phyloP scores from a whole-genome alignment of 2,888 invertebrate genomes.

The Eudemis profundana region DNA sequence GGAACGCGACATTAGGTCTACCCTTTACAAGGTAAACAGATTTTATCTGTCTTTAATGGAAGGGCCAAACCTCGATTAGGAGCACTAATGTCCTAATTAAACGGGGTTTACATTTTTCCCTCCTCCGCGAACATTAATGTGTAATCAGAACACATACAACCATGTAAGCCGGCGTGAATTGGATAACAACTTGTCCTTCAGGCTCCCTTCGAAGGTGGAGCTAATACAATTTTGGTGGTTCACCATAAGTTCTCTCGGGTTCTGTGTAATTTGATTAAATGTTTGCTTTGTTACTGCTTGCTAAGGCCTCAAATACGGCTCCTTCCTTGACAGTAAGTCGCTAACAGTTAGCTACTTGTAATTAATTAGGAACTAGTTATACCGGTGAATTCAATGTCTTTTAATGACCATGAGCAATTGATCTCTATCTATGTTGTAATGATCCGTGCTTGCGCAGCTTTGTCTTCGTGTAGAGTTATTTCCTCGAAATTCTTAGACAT shows the following conservation, averaged over 20 bases:
- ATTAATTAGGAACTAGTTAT: too few relatives aligned
- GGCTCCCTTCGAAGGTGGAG: constrained; percentile 30
- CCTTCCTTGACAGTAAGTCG: constrained; percentile 22
- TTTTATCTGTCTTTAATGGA: constrained; percentile 26
- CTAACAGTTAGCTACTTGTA: constrained; percentile 1
- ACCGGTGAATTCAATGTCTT: too few relatives aligned
- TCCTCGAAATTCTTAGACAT: too few relatives aligned
- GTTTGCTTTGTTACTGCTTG: constrained; percentile 32
- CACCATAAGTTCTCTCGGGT: constrained; percentile 38
- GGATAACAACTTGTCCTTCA: constrained; percentile 19
- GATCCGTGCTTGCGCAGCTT: too few relatives aligned
- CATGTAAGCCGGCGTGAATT: background rate
- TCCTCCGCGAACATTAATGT: constrained; percentile 3
- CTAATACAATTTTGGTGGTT: constrained; percentile 40
- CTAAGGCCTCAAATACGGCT: constrained; percentile 23
- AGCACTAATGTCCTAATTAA: constrained; percentile 33
- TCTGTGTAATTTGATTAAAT: constrained; percentile 39
- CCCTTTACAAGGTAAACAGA: constrained; percentile 11
- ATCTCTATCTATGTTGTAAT: too few relatives aligned
- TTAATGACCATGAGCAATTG: too few relatives aligned
- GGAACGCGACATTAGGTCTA: constrained; percentile 11
- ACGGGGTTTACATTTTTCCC: constrained; percentile 29
- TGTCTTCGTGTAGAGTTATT: too few relatives aligned
- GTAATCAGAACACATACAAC: background rate
- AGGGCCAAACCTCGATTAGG: constrained; percentile 21